Evolutionary conservation across 2,888 invertebrate species (phyloP).

Genomic region (Platypus cylindrus): DNA sequence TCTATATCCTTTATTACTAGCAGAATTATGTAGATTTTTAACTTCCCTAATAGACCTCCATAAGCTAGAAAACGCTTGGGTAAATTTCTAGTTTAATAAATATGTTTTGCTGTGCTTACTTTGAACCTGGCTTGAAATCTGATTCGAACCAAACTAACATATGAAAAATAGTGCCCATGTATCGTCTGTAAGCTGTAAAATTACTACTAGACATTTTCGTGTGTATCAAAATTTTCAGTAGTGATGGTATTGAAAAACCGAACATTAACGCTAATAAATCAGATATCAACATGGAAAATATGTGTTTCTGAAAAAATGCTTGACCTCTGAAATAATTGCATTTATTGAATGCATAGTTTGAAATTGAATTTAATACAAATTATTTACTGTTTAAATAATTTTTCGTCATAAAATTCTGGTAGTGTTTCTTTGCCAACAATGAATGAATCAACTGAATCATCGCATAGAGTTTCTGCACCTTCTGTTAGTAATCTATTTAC

Average conservation of each 20-base stretch:
- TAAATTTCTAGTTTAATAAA: no score
- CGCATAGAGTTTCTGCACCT: no score
- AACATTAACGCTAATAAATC: conserved; percentile 67
- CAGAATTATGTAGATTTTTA: conserved; percentile 51
- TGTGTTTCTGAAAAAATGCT: conserved; percentile 54
- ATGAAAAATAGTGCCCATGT: conserved; percentile 66
- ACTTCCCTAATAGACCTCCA: conserved; percentile 59
- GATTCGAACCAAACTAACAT: conserved; percentile 66
- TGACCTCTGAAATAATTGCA: conserved; percentile 57
- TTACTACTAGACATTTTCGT: conserved; percentile 57
- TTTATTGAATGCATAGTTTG: no score
- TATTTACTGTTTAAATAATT: no score
- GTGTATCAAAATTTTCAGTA: conserved; percentile 55
- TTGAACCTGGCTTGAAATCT: conserved; percentile 48
- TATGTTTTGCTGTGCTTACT: no score
- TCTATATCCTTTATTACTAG: conserved; percentile 41
- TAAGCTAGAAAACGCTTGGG: conserved; percentile 42
- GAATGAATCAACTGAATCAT: no score
- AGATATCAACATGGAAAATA: conserved; percentile 54
- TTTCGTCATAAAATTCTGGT: no score
- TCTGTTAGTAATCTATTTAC: no score
- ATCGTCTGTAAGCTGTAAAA: conserved; percentile 58
- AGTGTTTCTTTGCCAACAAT: no score
- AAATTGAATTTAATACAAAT: no score
- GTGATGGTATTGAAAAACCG: conserved; percentile 61